phyloP scores from a whole-genome alignment of 2,888 invertebrate species.

The Acleris sparsana region DNA sequence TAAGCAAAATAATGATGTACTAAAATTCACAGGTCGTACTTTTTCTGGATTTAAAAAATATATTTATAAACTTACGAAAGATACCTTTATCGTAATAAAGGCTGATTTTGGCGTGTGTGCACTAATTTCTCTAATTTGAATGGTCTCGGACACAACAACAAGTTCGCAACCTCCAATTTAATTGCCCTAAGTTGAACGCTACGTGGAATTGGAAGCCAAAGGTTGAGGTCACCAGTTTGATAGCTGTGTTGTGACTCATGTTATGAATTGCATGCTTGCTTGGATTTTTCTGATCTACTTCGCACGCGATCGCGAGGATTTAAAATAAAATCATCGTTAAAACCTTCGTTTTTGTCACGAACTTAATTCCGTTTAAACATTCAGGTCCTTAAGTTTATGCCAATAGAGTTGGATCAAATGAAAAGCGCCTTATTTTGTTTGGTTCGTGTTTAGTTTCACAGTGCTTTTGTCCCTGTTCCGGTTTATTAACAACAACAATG shows the following conservation, averaged over 20 bases:
- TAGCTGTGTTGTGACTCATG: constrained; percentile 27
- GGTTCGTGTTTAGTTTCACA: constrained; percentile 14
- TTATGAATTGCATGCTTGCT: constrained; percentile 30
- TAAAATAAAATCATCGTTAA: constrained; percentile 37
- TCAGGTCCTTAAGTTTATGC: constrained; percentile 16
- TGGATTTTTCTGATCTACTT: constrained; percentile 22
- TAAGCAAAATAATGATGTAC: too few species aligned
- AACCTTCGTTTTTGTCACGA: constrained; percentile 53
- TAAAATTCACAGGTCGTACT: too few species aligned
- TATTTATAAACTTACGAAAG: too few species aligned
- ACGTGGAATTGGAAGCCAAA: constrained; percentile 4
- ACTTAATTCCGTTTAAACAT: constrained; percentile 47
- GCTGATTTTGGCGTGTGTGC: background rate
- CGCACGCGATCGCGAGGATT: constrained; percentile 42
- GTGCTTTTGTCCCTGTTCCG: constrained; percentile 24
- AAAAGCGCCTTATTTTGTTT: constrained; percentile 9
- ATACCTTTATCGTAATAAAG: background rate
- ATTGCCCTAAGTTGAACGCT: background rate
- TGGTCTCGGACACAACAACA: constrained; percentile 3
- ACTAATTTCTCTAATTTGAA: background rate
- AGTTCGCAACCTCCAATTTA: background rate
- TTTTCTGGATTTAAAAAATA: too few species aligned
- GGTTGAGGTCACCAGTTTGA: constrained; percentile 27
- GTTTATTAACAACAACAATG: constrained; percentile 19
- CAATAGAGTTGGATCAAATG: background rate